These are phyloP conservation scores for Phragmatobia fuliginosa DNA, from an alignment of 2,888 invertebrate genomes.

Conservation along the genomic window DNA sequence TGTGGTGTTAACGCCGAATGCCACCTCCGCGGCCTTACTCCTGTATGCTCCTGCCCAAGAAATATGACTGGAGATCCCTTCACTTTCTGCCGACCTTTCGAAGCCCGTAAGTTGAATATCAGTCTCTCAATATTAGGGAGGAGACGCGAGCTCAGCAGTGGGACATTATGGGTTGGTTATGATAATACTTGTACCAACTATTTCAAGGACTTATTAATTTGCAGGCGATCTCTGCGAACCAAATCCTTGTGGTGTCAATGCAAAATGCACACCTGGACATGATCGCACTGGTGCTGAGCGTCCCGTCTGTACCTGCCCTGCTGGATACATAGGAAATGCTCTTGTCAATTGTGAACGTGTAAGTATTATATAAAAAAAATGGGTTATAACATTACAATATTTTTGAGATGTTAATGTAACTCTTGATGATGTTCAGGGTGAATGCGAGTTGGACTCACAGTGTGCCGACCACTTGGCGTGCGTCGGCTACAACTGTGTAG, in stretches of 20 bases:
- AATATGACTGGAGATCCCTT: constrained; percentile 96
- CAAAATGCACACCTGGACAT: constrained; percentile 93
- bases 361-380: constrained; percentile 41
- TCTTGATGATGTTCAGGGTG: constrained; percentile 85
- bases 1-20: constrained; percentile 94
- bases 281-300: constrained; percentile 93
- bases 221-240: constrained; percentile 93
- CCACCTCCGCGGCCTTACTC: constrained; percentile 91
- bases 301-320: constrained; percentile 94
- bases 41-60: constrained; percentile 94
- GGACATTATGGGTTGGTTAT: too few relatives aligned
- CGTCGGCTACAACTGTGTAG: constrained; percentile 90
- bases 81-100: constrained; percentile 92
- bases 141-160: too few relatives aligned
- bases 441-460: constrained; percentile 92
- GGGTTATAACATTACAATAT: neutral
- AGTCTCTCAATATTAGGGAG: too few relatives aligned
- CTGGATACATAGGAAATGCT: constrained; percentile 93
- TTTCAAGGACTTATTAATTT: neutral
- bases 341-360: constrained; percentile 89
- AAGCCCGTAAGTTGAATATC: constrained; percentile 87
- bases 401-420: neutral
- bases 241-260: constrained; percentile 94
- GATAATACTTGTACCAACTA: constrained; percentile 11
- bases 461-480: constrained; percentile 92